These are phyloP conservation scores for Branchipolynoe longqiensis DNA, from an alignment of 2,888 invertebrate genomes.

Conservation along the genomic window DNA sequence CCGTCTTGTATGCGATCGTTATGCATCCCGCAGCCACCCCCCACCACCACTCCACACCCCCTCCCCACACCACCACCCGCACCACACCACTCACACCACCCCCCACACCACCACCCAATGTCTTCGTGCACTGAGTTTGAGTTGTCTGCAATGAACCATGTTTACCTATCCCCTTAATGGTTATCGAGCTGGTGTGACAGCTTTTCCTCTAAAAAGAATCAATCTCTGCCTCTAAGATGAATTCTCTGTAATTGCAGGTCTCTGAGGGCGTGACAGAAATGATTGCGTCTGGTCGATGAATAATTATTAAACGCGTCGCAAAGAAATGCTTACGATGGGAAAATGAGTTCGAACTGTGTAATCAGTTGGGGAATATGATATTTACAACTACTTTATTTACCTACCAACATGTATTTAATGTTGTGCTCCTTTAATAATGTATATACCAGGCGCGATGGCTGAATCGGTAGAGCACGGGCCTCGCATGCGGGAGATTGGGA, in stretches of 20 bases:
- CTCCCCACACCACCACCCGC: no score
- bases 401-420: no score
- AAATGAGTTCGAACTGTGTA: neutral
- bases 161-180: constrained; percentile 2
- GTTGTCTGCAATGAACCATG: neutral
- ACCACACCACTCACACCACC: no score
- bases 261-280: no score
- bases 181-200: neutral
- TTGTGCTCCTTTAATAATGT: no score
- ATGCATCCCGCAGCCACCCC: neutral
- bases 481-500: no score
- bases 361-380: neutral
- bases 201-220: constrained; percentile 7
- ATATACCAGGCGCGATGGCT: no score
- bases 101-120: no score
- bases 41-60: no score
- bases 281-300: neutral
- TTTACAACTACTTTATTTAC: neutral
- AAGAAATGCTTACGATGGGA: neutral
- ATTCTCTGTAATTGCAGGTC: neutral
- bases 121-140: neutral
- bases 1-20: neutral
- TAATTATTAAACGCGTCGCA: neutral
- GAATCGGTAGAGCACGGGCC: no score
- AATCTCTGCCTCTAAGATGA: neutral